Conservation (phyloP, 2,797 vertebrate genomes). For the Halcyon chelicuti region DNA sequence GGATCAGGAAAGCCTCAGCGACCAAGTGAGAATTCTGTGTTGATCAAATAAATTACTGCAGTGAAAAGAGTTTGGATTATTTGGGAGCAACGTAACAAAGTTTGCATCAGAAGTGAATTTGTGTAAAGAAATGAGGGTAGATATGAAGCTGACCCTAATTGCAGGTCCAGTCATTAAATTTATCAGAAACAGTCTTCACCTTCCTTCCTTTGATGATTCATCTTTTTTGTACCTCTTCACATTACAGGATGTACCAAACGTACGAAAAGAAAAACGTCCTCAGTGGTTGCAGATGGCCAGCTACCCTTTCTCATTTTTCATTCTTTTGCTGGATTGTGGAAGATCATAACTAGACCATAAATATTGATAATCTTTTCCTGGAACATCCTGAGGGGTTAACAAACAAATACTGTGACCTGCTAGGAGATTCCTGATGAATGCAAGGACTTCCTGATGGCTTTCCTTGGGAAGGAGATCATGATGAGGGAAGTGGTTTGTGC, state of each 20-base stretch:
- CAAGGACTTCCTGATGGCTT: not conserved
- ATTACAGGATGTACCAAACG: too few species aligned
- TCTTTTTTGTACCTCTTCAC: not conserved
- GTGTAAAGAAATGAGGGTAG: not conserved
- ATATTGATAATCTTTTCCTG: not conserved
- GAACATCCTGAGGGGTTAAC: not conserved
- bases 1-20: not conserved
- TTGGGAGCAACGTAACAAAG: not conserved
- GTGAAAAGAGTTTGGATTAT: not conserved
- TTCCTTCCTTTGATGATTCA: not conserved
- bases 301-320: not conserved
- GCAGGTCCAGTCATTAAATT: not conserved
- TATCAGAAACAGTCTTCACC: not conserved
- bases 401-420: not conserved
- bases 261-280: not conserved
- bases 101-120: not conserved
- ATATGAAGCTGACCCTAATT: not conserved
- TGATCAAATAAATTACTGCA: not conserved
- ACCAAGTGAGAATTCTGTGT: not conserved
- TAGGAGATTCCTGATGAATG: not conserved
- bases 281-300: not conserved
- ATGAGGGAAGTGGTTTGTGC: not conserved
- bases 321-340: not conserved
- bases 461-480: not conserved
- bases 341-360: not conserved